These are phyloP conservation scores for Choreutis nemorana DNA, from an alignment of 2,888 invertebrate genomes.

Conservation along the genomic window DNA sequence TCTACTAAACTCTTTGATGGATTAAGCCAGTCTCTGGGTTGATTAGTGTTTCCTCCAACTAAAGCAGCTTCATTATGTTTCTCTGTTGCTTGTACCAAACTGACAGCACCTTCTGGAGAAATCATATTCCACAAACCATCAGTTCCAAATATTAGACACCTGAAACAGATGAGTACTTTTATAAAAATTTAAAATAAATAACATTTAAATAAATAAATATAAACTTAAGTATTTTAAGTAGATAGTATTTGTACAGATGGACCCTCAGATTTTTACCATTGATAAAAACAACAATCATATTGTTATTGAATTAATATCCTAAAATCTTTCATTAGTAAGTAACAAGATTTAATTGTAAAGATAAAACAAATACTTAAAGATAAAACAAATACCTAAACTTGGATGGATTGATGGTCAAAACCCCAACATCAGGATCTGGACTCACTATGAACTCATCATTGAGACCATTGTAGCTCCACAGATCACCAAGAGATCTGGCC, in stretches of 20 bases:
- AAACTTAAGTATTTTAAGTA: no score
- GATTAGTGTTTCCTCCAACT: slow-evolving; percentile 45
- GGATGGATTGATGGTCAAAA: slow-evolving; percentile 81
- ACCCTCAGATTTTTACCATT: no score
- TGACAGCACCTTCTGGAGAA: slow-evolving; percentile 82
- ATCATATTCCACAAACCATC: slow-evolving; percentile 98
- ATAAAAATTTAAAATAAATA: no score
- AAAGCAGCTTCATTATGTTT: slow-evolving; percentile 76
- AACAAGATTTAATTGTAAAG: not conserved
- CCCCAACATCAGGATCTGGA: slow-evolving; percentile 94
- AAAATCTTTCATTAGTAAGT: not conserved
- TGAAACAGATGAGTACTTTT: slow-evolving; percentile 22
- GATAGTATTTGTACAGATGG: no score
- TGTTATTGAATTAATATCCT: not conserved
- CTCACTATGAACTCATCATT: slow-evolving; percentile 95
- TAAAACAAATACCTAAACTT: slow-evolving; percentile 63
- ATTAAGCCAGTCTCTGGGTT: slow-evolving; percentile 76
- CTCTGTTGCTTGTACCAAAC: slow-evolving; percentile 84
- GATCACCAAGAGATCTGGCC: slow-evolving; percentile 93
- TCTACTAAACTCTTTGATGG: slow-evolving; percentile 90
- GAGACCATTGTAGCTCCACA: slow-evolving; percentile 96
- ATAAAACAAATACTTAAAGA: not conserved
- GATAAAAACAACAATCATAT: no score
- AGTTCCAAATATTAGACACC: slow-evolving; percentile 94
- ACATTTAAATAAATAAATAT: no score